These are phyloP conservation scores for Acipenser oxyrinchus DNA, from an alignment of 2,797 vertebrate species.

Conservation along the genomic window DNA sequence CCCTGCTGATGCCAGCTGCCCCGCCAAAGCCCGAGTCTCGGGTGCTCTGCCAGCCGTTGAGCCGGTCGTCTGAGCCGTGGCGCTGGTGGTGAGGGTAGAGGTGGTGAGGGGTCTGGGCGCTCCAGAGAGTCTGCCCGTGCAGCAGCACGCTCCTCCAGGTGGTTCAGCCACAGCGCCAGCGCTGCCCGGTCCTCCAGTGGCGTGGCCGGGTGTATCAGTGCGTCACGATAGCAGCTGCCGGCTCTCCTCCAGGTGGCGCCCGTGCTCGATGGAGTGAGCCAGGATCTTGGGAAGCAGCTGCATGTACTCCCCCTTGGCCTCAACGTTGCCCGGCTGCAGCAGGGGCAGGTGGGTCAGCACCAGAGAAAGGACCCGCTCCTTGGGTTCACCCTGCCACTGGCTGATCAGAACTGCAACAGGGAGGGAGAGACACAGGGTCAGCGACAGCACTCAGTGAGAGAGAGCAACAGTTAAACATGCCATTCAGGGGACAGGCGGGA, in stretches of 20 bases:
- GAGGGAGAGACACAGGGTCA: conserved; percentile 4
- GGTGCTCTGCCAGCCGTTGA: conserved; percentile 92
- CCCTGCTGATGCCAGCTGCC: conserved; percentile 80
- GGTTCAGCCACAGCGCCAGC: conserved; percentile 94
- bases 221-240: conserved; percentile 93
- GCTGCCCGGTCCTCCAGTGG: conserved; percentile 88
- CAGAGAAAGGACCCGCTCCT: conserved; percentile 90
- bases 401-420: conserved; percentile 76
- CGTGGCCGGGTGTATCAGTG: conserved; percentile 94
- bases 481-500: no score
- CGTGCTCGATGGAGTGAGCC: conserved; percentile 92
- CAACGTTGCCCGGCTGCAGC: conserved; percentile 88
- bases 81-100: conserved; percentile 91
- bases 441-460: conserved; percentile 13
- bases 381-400: conserved; percentile 92
- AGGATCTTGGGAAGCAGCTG: conserved; percentile 90
- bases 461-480: conserved; percentile 2
- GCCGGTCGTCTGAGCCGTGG: conserved; percentile 93
- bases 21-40: conserved; percentile 81
- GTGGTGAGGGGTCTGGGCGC: conserved; percentile 60
- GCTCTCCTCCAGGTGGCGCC: conserved; percentile 93
- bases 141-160: conserved; percentile 86
- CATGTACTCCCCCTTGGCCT: conserved; percentile 96
- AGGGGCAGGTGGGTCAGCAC: conserved; percentile 89
- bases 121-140: conserved; percentile 74